Base-by-base conservation (phyloP, 1,140 invertebrate species). In the Chironomus tepperi region DNA sequence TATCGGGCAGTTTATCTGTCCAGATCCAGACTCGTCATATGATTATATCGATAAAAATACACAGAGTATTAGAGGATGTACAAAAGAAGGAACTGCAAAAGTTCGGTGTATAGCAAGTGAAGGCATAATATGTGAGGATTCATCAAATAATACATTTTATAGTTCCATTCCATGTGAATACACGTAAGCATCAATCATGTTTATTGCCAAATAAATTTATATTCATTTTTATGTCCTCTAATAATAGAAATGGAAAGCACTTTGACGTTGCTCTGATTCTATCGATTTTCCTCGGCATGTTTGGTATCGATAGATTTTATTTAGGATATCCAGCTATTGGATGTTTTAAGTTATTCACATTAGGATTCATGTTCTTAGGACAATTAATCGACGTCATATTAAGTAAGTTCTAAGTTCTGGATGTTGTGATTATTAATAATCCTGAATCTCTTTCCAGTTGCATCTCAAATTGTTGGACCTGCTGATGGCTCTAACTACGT, bases 231-330 rank as follows among this genome's bases (percentile, higher is more conserved):
- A 34, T 34, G 0, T 42, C n/a, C 18, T 73, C 34, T 15, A 75
- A 74, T 86, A 89, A 76, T 83, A 96, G 94, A 73, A 97, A 96
- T 88, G 95, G 95, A 73, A 96, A 97, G 81, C 93, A 92, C 0
- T 93, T 97, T 83, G 94, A 98, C 82, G 96, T 93, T 70, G 90
- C 97, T 0, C 82, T 99, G 73, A 81, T 99, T 15, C 84, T 99
- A 0, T 98, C 97, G 1, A 92, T 99, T 70, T 99, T 99, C 80
- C 84, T 95, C 70, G 96, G 96, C 34, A 97, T 97, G 93, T 96
- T 99, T 85, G 97, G 97, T n/a, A 87, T 94, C 15, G 97, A 99
- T 82, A 85, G 97, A 76, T 98, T 99, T 83, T 99, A 98, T 81
- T 85, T 99, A 3, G 97, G 97, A 16, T 98, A 99, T 83, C 94